Evolutionary conservation across 2,797 vertebrate genomes (phyloP), one percentile per base, ranked within the genome.

Genomic region (Micropoecilia bifurca): DNA sequence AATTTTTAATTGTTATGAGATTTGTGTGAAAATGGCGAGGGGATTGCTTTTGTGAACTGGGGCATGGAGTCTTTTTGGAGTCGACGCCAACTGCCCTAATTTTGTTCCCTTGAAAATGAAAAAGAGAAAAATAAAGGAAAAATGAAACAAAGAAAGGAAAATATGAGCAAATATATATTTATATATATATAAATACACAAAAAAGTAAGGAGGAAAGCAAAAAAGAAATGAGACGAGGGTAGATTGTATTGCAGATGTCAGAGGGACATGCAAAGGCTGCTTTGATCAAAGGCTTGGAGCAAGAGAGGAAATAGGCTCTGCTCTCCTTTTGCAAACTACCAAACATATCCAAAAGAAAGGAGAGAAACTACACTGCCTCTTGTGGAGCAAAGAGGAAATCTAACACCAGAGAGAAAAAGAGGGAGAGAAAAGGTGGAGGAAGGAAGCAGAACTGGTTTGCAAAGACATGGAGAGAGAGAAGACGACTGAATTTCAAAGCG

Each of bases 1-100:
- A 90, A 85, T 91, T 88, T 91, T 89, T 92, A 91, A 93, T 91
- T 93, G 88, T 92, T 92, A 87, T 89, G 92, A 91, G 91, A 88
- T 90, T 88, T 93, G 92, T 90, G 90, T 92, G 91, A 89, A 92
- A 81, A 89, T 88, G 89, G 84, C 90, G 43, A 89, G 93, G 93
- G 94, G 89, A 95, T 93, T 91, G 83, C 82, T 82, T 90, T 84
- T 86, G 87, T 90, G 90, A 93, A 94, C 88, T 93, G 93, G 93
- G 93, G 87, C 92, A 90, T 87, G 86, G 88, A 91, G 87, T 92
- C 89, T 91, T 92, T 94, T 94, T 94, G 95, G 95, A 96, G 95
- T 95, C 95, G 94, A 95, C 93, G 94, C 94, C 92, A 95, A 95
- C 94, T 95, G 94, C 95, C 95, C 95, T 95, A 94, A 96, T 95